phyloP scores from a whole-genome alignment of 2,113 vertebrate genomes.

The Polypterus senegalus region DNA sequence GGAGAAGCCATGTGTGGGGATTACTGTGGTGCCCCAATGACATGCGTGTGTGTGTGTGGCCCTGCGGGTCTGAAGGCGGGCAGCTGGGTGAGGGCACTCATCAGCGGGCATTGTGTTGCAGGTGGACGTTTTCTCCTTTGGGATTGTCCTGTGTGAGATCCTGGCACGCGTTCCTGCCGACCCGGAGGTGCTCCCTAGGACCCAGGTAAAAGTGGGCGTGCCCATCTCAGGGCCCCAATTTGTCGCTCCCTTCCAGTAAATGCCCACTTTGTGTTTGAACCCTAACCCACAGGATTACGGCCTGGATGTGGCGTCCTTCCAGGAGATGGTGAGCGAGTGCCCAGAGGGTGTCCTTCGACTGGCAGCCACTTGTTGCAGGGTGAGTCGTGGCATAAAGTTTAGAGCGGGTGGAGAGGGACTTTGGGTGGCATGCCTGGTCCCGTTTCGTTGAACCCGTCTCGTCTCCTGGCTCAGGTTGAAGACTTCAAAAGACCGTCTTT shows the following conservation, averaged over 20 bases:
- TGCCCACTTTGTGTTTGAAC: no score
- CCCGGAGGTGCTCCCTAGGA: slow-evolving; percentile 69
- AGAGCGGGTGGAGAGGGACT: background rate
- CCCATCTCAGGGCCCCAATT: no score
- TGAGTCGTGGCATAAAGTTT: slow-evolving; percentile 25
- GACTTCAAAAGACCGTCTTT: slow-evolving; percentile 66
- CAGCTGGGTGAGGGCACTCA: no score
- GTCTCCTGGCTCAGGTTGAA: slow-evolving; percentile 46
- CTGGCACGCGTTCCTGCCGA: slow-evolving; percentile 70
- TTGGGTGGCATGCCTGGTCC: background rate
- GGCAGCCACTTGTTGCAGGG: slow-evolving; percentile 60
- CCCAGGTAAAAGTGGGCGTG: slow-evolving; percentile 41
- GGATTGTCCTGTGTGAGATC: slow-evolving; percentile 76
- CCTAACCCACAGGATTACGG: slow-evolving; percentile 58
- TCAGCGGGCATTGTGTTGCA: slow-evolving; percentile 20
- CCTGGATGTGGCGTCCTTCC: slow-evolving; percentile 57
- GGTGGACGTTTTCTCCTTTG: slow-evolving; percentile 82
- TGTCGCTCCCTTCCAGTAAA: no score
- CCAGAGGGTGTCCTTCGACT: slow-evolving; percentile 56
- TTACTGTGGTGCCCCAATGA: no score
- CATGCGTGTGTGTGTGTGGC: no score
- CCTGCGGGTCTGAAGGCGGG: no score
- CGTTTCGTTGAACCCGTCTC: background rate
- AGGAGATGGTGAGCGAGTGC: slow-evolving; percentile 51
- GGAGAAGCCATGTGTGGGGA: no score